Base-by-base conservation (phyloP, 2,888 invertebrate genomes). In the Leptopterna dolabrata region DNA sequence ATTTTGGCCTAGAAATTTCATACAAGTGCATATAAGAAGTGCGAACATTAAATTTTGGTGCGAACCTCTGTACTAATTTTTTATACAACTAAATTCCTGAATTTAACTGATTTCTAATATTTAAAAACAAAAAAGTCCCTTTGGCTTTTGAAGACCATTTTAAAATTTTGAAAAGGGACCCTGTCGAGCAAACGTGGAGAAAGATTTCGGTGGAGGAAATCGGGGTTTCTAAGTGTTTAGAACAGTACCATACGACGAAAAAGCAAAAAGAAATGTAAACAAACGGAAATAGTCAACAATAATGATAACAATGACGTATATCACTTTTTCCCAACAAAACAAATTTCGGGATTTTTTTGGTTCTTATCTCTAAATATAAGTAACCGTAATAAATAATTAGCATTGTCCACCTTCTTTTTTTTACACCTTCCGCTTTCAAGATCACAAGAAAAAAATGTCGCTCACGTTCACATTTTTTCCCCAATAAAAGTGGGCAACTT, bases 41-140 rank as follows among this genome's bases (percentile, higher is more conserved):
- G 89, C 89, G 86, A 87, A 89, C 88, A 89, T 89, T 89, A 88
- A 89, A 89, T 89, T 89, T 89, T 87, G 89, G 89, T 89, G 89
- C 89, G 76, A 63, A 87, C 88, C 87, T 83, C 83, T 47, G 84
- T 78, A 47, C 47, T 81, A 81, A 43, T 78, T 86, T 84, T 87
- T 76, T 80, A 73, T 86, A 80, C 55, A 80, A 86, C 63, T 85
- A 76, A 85, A 85, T 73, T 85, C 71, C 83, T 85, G 85, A 70
- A 83, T 83, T 83, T 55, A 51, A 78, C 63, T 55, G 55, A 55
- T 81, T 81, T 81, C 41, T 29, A 85, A 85, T 47, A 24, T 73
- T 19, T 7, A 43, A 47, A 41, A 30, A 82, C 14, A 4, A 76
- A 85, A 85, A 24, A 45, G 70, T 83, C 81, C 55, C 30, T 81